Base-by-base conservation (phyloP, 2,888 invertebrate genomes). In the Lasioglossum marginatum region DNA sequence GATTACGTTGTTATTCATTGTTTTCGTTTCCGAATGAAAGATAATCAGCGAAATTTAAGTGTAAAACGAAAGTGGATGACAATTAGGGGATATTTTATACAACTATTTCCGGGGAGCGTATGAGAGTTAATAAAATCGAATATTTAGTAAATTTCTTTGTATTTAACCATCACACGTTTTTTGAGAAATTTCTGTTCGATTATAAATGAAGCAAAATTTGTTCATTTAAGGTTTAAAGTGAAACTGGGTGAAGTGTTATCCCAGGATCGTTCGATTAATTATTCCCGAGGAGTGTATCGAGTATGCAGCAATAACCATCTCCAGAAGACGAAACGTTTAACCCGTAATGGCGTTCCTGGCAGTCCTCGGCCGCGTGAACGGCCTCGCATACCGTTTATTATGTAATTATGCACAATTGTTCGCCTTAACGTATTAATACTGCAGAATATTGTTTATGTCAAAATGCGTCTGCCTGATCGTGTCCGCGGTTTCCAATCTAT, bases 341-440 rank as follows among this genome's bases (percentile, higher is more conserved):
- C 66, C 1, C 31, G 16, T 10, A 12, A 52, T 8, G n/a, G 14
- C n/a, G 19, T 23, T 2, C 14, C 43, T 8, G 60, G 82, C 82
- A 82, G 75, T 82, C 81, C 31, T 16, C 89, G 76, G 86, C 83
- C 83, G 72, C 48, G 77, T 73, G 60, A 45, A 37, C 77, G 66
- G 77, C 72, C 88, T 86, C 83, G 86, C 88, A 88, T 81, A 88
- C 80, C 81, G 71, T 81, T 82, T 90, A 86, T 83, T 87, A 87
- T 82, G 86, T 84, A 90, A 83, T 77, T 91, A 91, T 90, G 90
- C 90, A 91, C 91, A 91, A 90, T 90, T 87, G 74, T 83, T 87
- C 83, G 72, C 81, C 93, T 94, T 94, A 93, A 92, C 91, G 91
- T 94, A 94, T 93, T 94, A 94, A 94, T 94, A 94, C 94, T 94